Conservation (phyloP, 2,113 vertebrate species). For the Chionomys nivalis region DNA sequence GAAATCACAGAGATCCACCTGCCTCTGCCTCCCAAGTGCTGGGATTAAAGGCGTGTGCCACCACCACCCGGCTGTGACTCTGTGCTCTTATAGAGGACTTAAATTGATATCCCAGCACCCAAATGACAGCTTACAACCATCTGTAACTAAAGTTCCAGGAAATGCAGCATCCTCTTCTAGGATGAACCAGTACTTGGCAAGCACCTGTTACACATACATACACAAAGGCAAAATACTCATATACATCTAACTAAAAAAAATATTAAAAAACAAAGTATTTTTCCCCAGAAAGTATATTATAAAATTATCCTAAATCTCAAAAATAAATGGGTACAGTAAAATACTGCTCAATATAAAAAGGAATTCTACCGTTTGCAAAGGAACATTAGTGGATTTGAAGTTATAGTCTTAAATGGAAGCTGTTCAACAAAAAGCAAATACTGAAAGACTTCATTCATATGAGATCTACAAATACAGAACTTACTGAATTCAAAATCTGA, state of each 20-base stretch:
- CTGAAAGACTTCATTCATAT: neutral
- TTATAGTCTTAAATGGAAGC: neutral
- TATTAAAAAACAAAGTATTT: neutral
- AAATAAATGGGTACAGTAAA: neutral
- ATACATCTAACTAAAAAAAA: neutral
- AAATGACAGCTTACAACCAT: neutral
- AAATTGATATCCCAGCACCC: neutral
- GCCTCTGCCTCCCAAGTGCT: no score
- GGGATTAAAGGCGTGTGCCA: no score
- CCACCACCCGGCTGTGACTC: no score
- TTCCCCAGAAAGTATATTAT: neutral
- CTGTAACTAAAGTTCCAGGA: neutral
- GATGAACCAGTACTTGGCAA: neutral
- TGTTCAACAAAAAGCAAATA: neutral
- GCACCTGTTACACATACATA: neutral
- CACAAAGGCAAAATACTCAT: neutral
- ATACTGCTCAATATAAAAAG: neutral
- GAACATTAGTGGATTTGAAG: neutral
- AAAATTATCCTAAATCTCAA: slow-evolving; percentile 28
- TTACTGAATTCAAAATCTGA: neutral
- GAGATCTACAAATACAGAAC: neutral
- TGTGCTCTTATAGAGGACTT: neutral
- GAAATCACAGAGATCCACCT: no score
- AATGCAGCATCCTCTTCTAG: neutral
- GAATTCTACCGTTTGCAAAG: neutral